These are phyloP conservation scores for Denticeps clupeoides DNA, from an alignment of 2,797 vertebrate genomes.

Conservation along the genomic window DNA sequence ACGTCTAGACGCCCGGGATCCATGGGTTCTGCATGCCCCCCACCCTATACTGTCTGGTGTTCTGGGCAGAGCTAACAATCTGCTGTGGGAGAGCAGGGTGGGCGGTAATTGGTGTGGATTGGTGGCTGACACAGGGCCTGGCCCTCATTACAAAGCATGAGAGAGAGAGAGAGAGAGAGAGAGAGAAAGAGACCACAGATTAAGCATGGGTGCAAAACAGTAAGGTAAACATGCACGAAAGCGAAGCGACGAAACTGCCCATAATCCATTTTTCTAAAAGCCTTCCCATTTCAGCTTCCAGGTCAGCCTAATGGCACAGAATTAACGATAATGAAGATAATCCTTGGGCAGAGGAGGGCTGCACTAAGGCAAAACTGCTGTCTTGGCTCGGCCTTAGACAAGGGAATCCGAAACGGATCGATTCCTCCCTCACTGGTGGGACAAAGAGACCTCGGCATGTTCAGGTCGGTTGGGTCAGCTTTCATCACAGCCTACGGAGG, in stretches of 20 bases:
- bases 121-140: conserved; percentile 8
- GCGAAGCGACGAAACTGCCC: too few relatives aligned
- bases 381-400: background rate
- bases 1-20: too few relatives aligned
- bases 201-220: too few relatives aligned
- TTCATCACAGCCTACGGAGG: background rate
- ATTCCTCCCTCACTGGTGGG: background rate
- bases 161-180: background rate
- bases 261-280: too few relatives aligned
- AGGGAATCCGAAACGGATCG: background rate
- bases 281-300: background rate
- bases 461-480: background rate
- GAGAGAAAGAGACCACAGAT: background rate
- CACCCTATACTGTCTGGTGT: too few relatives aligned
- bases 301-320: too few relatives aligned
- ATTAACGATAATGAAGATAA: conserved; percentile 1
- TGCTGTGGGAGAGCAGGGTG: conserved; percentile 1
- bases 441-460: background rate
- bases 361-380: background rate
- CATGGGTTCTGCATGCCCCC: too few relatives aligned
- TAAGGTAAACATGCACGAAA: too few relatives aligned
- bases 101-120: conserved; percentile 11
- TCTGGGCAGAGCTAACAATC: background rate
- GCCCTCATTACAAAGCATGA: conserved; percentile 11
- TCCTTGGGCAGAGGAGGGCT: background rate